These are phyloP conservation scores for Mesocentrotus franciscanus DNA, from an alignment of 53 echinoderm and acorn worm genomes.

Conservation along the genomic window DNA sequence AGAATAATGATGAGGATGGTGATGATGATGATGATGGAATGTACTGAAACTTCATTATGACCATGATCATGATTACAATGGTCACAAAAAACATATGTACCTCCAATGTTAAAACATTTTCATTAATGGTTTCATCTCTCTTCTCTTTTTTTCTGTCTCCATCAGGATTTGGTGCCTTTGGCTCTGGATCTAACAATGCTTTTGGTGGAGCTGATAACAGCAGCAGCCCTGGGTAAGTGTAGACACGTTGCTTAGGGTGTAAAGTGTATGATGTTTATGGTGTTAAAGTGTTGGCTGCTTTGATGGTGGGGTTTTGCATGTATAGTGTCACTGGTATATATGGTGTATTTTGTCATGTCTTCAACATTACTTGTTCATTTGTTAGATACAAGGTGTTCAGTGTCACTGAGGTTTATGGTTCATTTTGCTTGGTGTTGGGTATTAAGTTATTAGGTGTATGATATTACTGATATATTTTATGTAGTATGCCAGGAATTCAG, in stretches of 20 bases:
- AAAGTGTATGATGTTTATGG: not conserved
- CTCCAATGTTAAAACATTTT: too few species aligned
- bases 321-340: too few species aligned
- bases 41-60: not conserved
- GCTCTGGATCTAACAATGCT: conserved; percentile 49
- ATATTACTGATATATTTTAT: too few species aligned
- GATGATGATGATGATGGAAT: not conserved
- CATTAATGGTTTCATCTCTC: not conserved
- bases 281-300: too few species aligned
- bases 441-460: too few species aligned
- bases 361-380: too few species aligned
- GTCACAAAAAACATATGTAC: not conserved
- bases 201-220: conserved; percentile 27
- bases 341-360: too few species aligned
- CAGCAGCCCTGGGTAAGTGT: conserved; percentile 48
- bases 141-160: not conserved
- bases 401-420: too few species aligned
- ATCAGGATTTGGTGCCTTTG: conserved; percentile 50
- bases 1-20: not conserved
- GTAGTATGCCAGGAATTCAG: too few species aligned
- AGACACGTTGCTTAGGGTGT: not conserved
- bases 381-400: not conserved
- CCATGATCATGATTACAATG: not conserved
- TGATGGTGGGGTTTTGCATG: too few species aligned
- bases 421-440: too few species aligned